A percentile compares a stretch with the other conserved stretches of the same genome.
Evolutionary conservation across 1,140 invertebrate genomes (phyloP).

Genomic region (Elysia chlorotica): DNA sequence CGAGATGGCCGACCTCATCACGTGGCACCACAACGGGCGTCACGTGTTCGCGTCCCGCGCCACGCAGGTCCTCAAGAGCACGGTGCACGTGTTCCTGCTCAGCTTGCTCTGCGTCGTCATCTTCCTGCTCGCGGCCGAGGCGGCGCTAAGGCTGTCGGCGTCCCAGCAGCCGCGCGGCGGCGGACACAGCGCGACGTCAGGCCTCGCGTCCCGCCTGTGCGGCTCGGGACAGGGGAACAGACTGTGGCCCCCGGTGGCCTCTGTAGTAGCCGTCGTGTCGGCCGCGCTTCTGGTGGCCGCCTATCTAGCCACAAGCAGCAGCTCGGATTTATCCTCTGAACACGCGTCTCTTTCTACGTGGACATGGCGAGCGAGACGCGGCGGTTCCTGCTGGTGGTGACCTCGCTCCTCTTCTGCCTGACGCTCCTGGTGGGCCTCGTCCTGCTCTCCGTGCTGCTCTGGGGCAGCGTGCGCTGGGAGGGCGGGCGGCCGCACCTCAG

Average conservation of each 20-base stretch:
- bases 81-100: slow-evolving; percentile 43
- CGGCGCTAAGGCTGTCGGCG: too few species aligned
- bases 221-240: too few species aligned
- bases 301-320: slow-evolving; percentile 6
- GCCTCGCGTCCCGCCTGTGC: too few species aligned
- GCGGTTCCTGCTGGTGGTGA: background rate
- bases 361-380: too few species aligned
- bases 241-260: too few species aligned
- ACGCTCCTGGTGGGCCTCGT: background rate
- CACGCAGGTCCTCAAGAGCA: slow-evolving; percentile 32
- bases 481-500: slow-evolving; percentile 10
- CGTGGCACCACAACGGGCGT: slow-evolving; percentile 32
- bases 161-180: too few species aligned
- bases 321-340: too few species aligned
- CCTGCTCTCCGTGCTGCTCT: background rate
- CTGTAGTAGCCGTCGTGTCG: too few species aligned
- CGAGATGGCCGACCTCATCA: slow-evolving; percentile 42
- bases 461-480: slow-evolving; percentile 2
- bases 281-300: slow-evolving; percentile 6
- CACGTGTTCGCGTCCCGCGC: slow-evolving; percentile 29
- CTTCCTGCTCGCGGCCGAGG: slow-evolving; percentile 2
- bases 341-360: too few species aligned
- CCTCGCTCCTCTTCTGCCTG: background rate
- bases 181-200: too few species aligned
- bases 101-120: slow-evolving; percentile 16